These are phyloP conservation scores for Drosophila lowei DNA, from an alignment of 1,140 invertebrate genomes.

Conservation along the genomic window DNA sequence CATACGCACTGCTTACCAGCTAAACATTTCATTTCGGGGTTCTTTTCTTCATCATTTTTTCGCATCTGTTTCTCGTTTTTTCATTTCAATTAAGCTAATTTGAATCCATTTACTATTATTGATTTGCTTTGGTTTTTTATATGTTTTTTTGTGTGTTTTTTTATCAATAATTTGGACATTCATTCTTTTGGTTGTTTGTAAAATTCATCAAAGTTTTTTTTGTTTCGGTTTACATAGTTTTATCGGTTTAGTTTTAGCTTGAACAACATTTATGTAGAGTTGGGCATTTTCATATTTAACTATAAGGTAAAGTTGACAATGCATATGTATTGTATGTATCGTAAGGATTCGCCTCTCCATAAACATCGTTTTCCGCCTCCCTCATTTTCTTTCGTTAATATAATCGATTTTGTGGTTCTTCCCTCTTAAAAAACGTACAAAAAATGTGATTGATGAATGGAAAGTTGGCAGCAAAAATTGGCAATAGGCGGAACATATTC, in stretches of 20 bases:
- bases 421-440: constrained; percentile 43
- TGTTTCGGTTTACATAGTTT: constrained; percentile 28
- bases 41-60: constrained; percentile 24
- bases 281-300: constrained; percentile 66
- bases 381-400: neutral
- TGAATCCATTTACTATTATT: constrained; percentile 67
- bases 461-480: constrained; percentile 62
- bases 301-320: constrained; percentile 73
- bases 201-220: constrained; percentile 75
- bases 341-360: constrained; percentile 33
- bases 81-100: constrained; percentile 71
- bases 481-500: constrained; percentile 49
- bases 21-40: constrained; percentile 50
- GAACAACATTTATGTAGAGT: constrained; percentile 77
- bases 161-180: constrained; percentile 69
- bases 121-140: constrained; percentile 55
- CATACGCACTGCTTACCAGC: constrained; percentile 67
- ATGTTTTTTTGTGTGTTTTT: constrained; percentile 25
- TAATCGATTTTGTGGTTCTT: neutral
- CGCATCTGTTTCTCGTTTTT: constrained; percentile 6
- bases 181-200: constrained; percentile 51
- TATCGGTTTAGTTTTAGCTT: constrained; percentile 55
- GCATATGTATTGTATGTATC: constrained; percentile 66
- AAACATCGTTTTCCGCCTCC: constrained; percentile 23
- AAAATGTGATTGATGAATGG: constrained; percentile 41